phyloP scores from a whole-genome alignment of 2,797 vertebrate genomes.

The Gymnocypris eckloni region DNA sequence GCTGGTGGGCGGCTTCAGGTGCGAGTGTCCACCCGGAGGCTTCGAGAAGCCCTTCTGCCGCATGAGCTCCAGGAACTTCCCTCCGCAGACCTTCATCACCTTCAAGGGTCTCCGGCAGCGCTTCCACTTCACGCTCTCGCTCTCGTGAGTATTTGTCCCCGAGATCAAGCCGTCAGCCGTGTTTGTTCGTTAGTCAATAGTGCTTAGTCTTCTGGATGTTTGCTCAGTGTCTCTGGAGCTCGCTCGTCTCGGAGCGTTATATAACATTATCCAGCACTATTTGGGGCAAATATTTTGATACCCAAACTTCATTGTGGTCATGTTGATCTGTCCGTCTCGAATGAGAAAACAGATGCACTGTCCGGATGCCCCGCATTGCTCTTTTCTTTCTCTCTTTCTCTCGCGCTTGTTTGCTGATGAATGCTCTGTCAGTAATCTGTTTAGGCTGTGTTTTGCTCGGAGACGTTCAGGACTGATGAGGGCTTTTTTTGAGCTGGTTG shows the following conservation, averaged over 20 bases:
- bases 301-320: background rate
- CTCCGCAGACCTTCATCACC: slow-evolving; percentile 89
- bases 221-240: background rate
- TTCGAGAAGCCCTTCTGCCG: slow-evolving; percentile 92
- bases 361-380: background rate
- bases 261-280: background rate
- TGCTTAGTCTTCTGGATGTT: background rate
- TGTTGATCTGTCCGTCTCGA: slow-evolving; percentile 17
- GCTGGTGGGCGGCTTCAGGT: slow-evolving; percentile 92
- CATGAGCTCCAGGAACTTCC: slow-evolving; percentile 93
- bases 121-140: slow-evolving; percentile 93
- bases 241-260: background rate
- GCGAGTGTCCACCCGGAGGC: slow-evolving; percentile 87
- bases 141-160: slow-evolving; percentile 83
- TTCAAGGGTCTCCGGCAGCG: slow-evolving; percentile 94
- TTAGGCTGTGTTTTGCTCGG: background rate
- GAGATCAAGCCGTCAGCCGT: slow-evolving; percentile 2
- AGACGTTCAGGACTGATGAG: slow-evolving; percentile 17
- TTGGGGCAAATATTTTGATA: slow-evolving; percentile 12
- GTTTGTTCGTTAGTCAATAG: slow-evolving; percentile 11
- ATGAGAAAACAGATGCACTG: slow-evolving; percentile 9
- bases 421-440: slow-evolving; percentile 45
- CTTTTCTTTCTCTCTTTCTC: slow-evolving; percentile 57
- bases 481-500: background rate
- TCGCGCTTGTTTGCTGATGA: slow-evolving; percentile 39